Base-by-base conservation (phyloP, 1,140 invertebrate species). In the Sinonovacula constricta region DNA sequence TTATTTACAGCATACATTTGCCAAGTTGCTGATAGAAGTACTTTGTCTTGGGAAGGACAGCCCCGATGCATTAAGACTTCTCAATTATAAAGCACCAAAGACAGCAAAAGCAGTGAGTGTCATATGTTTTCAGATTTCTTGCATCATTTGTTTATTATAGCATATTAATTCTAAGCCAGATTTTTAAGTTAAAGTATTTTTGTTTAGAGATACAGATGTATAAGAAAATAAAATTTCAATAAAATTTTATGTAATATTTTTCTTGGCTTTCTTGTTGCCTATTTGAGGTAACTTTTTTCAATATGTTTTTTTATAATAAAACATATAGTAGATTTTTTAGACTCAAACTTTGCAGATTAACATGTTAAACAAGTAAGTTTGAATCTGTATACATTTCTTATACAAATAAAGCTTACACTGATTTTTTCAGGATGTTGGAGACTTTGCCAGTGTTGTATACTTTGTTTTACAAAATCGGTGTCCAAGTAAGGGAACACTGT, bases 401-500 rank as follows among this genome's bases (percentile, higher is more conserved):
- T 51, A 51, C 22, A 14, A 51, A 51, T 51, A 15, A 51, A n/a
- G 14, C 14, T 51, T 51, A 51, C 22, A 51, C n/a, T n/a, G n/a
- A n/a, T n/a, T n/a, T n/a, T 65, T 78, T 15, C 28, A 89, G 89
- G 90, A 91, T 84, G 90, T 90, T 33, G 93, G 92, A 14, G 95
- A 97, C 91, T 96, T 96, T 91, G 94, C 94, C 10, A 94, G 94
- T 83, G 93, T 94, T 26, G 93, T 95, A 5, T 95, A 93, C 88
- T 92, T 91, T 85, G 92, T 96, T 5, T 89, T 96, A n/a, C 92
- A 93, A 81, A 93, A 93, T 77, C 92, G 95, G 39, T 93, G 94
- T 84, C 90, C 91, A 28, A 90, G 92, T 74, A 83, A 87, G 28
- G 91, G 91, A 10, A 85, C 82, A n/a, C 86, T 95, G 51, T 93